Evolutionary conservation across 2,888 invertebrate genomes (phyloP), one percentile per base, ranked within the genome.

Genomic region (Sipunculus nudus): DNA sequence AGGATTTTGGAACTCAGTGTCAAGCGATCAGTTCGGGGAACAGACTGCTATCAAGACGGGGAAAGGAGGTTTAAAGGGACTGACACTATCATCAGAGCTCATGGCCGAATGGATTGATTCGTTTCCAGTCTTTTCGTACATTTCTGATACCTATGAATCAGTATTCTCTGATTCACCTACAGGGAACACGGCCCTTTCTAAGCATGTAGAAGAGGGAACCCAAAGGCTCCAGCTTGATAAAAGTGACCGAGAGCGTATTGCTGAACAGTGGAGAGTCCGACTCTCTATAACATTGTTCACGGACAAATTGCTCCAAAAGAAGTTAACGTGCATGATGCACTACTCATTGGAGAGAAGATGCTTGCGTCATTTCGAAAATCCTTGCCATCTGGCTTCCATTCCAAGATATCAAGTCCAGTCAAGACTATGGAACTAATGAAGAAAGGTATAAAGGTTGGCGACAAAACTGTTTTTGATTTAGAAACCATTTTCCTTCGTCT

Each of bases 261-360:
- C 31, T 21, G 16, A 13, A 28, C 10, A 21, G 41, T 8, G n/a
- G 6, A 53, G 28, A 19, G 10, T 16, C 29, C 26, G 21, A 28
- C 25, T 43, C 8, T 53, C 21, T 25, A 25, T n/a, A 53, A 53
- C 41, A 53, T 53, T 6, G 6, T 8, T 28, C 39, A 23, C 41
- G 53, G 53, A 13, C 31, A 25, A 10, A 23, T 31, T 10, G 31
- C 31, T 35, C n/a, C 35, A 35, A 19, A 31, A 13, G 16, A 13
- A 43, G 53, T 53, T 8, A 53, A 53, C 41, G 53, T 53, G 8
- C 40, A 53, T 6, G 29, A 53, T 26, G 39, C 53, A 28, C 21
- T 53, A n/a, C 8, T 28, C 41, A 53, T 53, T 23, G 53, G 19
- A n/a, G 25, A 53, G 41, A 16, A 40, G 26, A 8, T 21, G 41